These are phyloP conservation scores for Numida meleagris DNA, from an alignment of 2,113 vertebrate genomes.

Conservation along the genomic window DNA sequence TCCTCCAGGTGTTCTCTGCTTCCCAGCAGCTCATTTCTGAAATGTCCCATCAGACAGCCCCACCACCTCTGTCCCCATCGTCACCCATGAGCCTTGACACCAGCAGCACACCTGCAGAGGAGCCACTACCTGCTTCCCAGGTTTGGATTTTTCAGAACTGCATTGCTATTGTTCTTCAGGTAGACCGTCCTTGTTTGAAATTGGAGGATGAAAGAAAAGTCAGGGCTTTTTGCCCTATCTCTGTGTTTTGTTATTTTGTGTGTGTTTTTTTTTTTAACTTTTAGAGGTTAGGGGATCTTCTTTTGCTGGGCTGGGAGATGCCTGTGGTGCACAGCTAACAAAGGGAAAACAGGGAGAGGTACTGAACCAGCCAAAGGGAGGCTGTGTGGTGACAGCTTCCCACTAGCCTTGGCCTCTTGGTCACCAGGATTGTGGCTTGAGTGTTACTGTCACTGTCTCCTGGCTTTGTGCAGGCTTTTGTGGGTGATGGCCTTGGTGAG, in stretches of 20 bases:
- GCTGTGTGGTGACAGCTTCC: neutral
- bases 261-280: too few relatives aligned
- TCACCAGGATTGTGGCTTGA: neutral
- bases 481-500: neutral
- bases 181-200: neutral
- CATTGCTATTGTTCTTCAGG: neutral
- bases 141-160: neutral
- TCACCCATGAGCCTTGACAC: neutral
- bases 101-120: neutral
- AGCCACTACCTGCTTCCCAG: neutral
- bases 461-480: neutral
- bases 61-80: rapidly evolving
- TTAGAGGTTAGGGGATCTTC: neutral
- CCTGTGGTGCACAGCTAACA: neutral
- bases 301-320: neutral
- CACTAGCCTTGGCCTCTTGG: neutral
- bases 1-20: neutral
- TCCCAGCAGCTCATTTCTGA: neutral
- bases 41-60: neutral
- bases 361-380: neutral
- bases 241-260: neutral
- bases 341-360: neutral
- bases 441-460: neutral
- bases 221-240: neutral
- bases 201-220: neutral